Percentiles rank a stretch among this genome's conserved stretches.
Conservation (phyloP, 2,113 vertebrate genomes). For the Thinocorus orbignyianus region DNA sequence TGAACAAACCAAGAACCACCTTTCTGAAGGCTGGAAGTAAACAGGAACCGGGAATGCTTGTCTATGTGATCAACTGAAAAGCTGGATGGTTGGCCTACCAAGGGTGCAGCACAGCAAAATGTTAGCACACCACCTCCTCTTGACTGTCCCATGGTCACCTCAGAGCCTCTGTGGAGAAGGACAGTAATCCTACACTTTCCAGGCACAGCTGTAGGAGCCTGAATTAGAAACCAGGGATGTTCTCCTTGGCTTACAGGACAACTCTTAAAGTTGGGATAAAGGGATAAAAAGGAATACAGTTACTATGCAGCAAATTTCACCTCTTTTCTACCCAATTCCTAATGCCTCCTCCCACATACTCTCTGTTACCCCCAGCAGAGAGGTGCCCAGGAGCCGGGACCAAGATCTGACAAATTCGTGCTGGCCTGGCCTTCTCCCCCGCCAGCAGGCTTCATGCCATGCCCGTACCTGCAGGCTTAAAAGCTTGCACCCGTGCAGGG, state of each 20-base stretch:
- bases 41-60: not conserved
- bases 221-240: not conserved
- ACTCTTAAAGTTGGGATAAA: no score
- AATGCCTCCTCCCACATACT: not conserved
- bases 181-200: not conserved
- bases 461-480: not conserved
- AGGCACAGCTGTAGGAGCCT: not conserved
- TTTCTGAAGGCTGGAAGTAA: not conserved
- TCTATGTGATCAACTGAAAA: slow-evolving; percentile 1
- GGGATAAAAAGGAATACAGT: not conserved
- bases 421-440: not conserved
- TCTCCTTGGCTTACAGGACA: not conserved
- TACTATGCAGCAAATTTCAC: not conserved
- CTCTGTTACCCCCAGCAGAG: not conserved
- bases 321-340: not conserved
- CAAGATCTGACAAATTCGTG: not conserved
- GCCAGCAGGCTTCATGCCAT: accelerated
- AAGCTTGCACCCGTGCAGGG: not conserved
- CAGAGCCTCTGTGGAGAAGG: not conserved
- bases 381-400: accelerated
- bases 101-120: not conserved
- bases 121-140: slow-evolving; percentile 35
- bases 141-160: slow-evolving; percentile 17
- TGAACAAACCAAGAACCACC: not conserved
- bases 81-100: slow-evolving; percentile 21